Evolutionary conservation across 2,797 vertebrate genomes (phyloP).

Genomic region (Lepidocolaptes lacrymiger): DNA sequence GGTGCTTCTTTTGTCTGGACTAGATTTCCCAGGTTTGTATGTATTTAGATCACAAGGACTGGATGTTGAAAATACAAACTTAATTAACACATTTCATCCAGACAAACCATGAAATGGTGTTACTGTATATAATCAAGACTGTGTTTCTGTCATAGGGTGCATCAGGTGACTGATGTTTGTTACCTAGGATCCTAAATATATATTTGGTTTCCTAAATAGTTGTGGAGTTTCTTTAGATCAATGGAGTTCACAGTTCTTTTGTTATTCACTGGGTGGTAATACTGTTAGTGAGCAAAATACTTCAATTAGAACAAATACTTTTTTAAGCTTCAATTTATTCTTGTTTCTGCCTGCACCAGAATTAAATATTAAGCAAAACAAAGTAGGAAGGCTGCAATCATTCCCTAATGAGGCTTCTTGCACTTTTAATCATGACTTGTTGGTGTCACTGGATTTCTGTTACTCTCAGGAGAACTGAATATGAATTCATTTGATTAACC

Average conservation of each 20-base stretch:
- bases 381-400: not conserved
- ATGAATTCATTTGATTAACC: not conserved
- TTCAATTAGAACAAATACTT: not conserved
- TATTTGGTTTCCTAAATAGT: not conserved
- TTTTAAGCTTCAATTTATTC: not conserved
- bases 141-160: not conserved
- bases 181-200: not conserved
- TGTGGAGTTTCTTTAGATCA: not conserved
- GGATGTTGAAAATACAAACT: not conserved
- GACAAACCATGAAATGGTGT: not conserved
- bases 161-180: not conserved
- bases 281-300: not conserved
- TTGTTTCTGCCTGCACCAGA: not conserved
- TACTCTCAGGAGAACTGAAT: not conserved
- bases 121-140: not conserved
- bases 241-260: not conserved
- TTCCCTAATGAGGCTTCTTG: not conserved
- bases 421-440: not conserved
- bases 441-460: not conserved
- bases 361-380: conserved; percentile 41
- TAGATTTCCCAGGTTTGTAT: not conserved
- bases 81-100: not conserved
- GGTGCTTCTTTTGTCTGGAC: not conserved
- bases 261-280: not conserved
- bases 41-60: not conserved